phyloP scores from a whole-genome alignment of 2,797 vertebrate genomes.

The Phylloscopus collybita region DNA sequence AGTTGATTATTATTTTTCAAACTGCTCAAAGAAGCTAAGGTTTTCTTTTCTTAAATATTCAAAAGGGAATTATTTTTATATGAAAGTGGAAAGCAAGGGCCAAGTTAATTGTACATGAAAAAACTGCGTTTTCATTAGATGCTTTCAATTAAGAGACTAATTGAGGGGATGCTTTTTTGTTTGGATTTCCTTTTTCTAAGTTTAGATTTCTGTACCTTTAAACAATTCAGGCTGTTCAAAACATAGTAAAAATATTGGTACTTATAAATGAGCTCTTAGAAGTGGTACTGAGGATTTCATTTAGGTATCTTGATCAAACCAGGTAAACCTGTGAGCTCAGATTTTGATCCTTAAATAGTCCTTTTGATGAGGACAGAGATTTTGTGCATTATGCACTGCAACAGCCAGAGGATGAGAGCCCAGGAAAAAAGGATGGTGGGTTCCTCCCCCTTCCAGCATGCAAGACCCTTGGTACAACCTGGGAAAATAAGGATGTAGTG shows the following conservation, averaged over 20 bases:
- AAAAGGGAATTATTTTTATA: neutral
- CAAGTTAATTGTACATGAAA: neutral
- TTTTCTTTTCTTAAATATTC: neutral
- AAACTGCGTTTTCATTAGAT: neutral
- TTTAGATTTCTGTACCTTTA: neutral
- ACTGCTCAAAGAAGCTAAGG: neutral
- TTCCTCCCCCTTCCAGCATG: neutral
- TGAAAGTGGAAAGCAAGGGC: neutral
- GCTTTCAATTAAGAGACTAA: neutral
- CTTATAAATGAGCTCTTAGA: neutral
- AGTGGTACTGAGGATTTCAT: neutral
- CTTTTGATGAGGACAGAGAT: neutral
- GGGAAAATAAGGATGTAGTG: neutral
- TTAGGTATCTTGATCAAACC: neutral
- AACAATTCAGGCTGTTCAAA: neutral
- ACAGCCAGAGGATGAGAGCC: neutral
- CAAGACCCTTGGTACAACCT: neutral
- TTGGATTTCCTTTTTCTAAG: neutral
- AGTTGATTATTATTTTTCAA: neutral
- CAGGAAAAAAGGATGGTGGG: neutral
- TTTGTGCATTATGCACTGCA: neutral
- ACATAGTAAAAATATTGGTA: neutral
- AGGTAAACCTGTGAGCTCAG: neutral
- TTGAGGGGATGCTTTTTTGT: neutral
- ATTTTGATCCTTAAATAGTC: neutral